phyloP scores from a whole-genome alignment of 2,888 invertebrate genomes.

The Polymixis lichenea region DNA sequence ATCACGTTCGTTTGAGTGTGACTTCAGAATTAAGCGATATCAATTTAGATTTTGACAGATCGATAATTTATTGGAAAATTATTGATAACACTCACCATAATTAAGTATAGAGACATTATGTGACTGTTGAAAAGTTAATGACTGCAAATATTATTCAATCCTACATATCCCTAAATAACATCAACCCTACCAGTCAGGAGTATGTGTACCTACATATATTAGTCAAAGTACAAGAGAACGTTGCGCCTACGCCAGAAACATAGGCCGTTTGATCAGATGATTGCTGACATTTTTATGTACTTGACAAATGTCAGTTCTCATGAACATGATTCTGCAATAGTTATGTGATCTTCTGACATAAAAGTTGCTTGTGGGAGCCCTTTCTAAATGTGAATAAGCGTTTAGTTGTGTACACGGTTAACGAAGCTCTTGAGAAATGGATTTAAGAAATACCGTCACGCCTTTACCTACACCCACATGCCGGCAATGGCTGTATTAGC shows the following conservation, averaged over 20 bases:
- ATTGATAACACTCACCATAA: background rate
- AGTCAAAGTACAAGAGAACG: conserved; percentile 46
- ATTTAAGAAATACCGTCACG: conserved; percentile 25
- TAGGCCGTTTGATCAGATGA: conserved; percentile 66
- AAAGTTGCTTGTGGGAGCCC: conserved; percentile 31
- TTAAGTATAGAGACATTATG: background rate
- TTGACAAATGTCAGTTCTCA: conserved; percentile 58
- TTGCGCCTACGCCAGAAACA: conserved; percentile 69
- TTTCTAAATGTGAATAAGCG: conserved; percentile 50
- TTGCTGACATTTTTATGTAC: conserved; percentile 67
- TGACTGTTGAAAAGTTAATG: background rate
- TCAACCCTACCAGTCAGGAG: conserved; percentile 52
- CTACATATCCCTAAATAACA: background rate
- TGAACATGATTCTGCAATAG: conserved; percentile 46
- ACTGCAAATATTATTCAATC: background rate
- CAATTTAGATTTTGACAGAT: conserved; percentile 38
- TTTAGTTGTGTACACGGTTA: conserved; percentile 17
- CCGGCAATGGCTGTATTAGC: background rate
- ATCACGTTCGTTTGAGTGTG: conserved; percentile 34
- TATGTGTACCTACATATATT: conserved; percentile 35
- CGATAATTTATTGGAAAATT: conserved; percentile 5
- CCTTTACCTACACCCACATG: conserved; percentile 22
- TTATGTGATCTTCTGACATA: conserved; percentile 43
- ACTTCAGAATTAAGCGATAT: conserved; percentile 34
- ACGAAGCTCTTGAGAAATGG: conserved; percentile 19